Base-by-base conservation (phyloP, 2,797 vertebrate genomes). In the Salarias fasciatus region DNA sequence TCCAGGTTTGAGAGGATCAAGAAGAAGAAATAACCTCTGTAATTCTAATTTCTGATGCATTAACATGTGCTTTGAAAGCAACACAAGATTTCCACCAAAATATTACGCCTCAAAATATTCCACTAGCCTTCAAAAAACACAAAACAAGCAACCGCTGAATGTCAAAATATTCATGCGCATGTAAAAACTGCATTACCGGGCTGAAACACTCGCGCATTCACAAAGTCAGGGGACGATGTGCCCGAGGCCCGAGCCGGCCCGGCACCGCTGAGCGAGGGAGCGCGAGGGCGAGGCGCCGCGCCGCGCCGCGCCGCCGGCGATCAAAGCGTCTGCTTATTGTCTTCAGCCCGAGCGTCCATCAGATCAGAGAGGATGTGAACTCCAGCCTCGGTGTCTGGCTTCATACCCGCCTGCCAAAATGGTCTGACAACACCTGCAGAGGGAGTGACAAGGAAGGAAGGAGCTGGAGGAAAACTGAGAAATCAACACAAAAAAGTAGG, bases 241-340 rank as follows among this genome's bases (percentile, higher is more conserved):
- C 86, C 73, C 0, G 50, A 67, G 79, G 81, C 75, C 58, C 43
- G 3, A 37, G 5, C 2, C 3, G 18, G 29, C 36, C 61, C 56
- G 49, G 52, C 65, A 69, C 72, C 50, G 8, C 57, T 15, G 15
- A 30, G 67, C 38, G 40, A 57, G 75, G 72, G 53, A 51, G 53
- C 24, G 53, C 4, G 11, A 53, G 65, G 57, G 44, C 8, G 42
- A 46, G 15, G 52, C 7, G 33, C 29, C 6, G 44, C 8, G 42
- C 46, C 15, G 52, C 7, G 33, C 29, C 6, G 44, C 59, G 79
- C 80, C 60, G 52, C 63, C 31, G 77, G 84, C 72, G 50, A 85
- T 80, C 73, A 54, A 62, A 84, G 69, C 75, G 55, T 69, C 63
- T 79, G 75, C 71, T 82, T 71, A 76, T 74, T 76, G 79, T 77